Conservation (phyloP, 2,113 vertebrate genomes). For the Piliocolobus tephrosceles region DNA sequence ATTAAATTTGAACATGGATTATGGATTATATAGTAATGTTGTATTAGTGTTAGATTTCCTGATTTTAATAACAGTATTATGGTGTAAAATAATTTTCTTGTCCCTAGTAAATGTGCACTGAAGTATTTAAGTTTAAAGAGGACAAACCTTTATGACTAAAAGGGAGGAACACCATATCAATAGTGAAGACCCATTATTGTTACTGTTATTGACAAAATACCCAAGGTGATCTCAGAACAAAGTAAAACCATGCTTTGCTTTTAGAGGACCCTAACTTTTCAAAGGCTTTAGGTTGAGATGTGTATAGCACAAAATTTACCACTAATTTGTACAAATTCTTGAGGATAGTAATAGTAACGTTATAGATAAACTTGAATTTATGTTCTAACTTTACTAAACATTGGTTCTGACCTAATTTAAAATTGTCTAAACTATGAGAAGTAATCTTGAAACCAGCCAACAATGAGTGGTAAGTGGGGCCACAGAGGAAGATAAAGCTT, state of each 20-base stretch:
- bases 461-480: neutral
- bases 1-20: constrained; percentile 14
- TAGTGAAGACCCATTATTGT: neutral
- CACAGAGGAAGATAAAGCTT: neutral
- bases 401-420: neutral
- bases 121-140: neutral
- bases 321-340: constrained; percentile 13
- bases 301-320: neutral
- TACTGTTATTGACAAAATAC: neutral
- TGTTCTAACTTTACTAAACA: constrained; percentile 14
- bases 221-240: neutral
- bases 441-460: constrained; percentile 7
- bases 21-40: neutral
- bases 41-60: neutral
- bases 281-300: neutral
- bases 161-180: neutral
- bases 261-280: neutral
- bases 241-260: neutral
- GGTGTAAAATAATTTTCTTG: constrained; percentile 7
- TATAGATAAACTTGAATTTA: neutral
- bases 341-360: neutral
- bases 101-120: neutral
- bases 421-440: neutral
- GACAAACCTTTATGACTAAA: neutral
- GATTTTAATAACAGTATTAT: neutral